phyloP scores from a whole-genome alignment of 2,113 vertebrate species.

The Colistium nudipinnis region DNA sequence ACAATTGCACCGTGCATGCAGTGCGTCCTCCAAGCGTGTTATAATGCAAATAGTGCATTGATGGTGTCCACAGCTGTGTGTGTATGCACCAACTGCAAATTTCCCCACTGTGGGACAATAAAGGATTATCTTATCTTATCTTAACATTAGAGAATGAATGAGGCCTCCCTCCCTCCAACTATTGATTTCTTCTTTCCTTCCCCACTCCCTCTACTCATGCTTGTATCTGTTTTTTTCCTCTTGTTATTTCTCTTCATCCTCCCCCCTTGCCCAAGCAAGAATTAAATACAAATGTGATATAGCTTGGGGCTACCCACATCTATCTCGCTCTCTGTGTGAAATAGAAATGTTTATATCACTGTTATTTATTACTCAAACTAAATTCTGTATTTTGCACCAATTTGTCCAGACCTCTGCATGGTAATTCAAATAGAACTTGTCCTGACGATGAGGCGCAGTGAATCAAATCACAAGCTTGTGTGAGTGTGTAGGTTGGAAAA shows the following conservation, averaged over 20 bases:
- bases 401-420: constrained; percentile 33
- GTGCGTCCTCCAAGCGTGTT: neutral
- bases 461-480: constrained; percentile 26
- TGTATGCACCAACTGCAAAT: neutral
- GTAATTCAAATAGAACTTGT: constrained; percentile 30
- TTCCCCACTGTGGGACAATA: too few species aligned
- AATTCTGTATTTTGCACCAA: constrained; percentile 43
- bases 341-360: constrained; percentile 28
- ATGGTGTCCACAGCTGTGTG: neutral
- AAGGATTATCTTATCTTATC: too few species aligned
- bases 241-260: constrained; percentile 30
- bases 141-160: neutral
- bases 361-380: constrained; percentile 51
- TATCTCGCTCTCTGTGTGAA: constrained; percentile 16
- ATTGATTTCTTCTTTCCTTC: constrained; percentile 32
- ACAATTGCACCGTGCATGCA: neutral
- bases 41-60: neutral
- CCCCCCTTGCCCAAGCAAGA: constrained; percentile 4
- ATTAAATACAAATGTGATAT: constrained; percentile 31
- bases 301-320: constrained; percentile 15
- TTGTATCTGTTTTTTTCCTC: constrained; percentile 34
- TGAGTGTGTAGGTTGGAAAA: neutral
- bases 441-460: neutral
- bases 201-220: constrained; percentile 29
- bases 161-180: constrained; percentile 13